Base-by-base conservation (phyloP, 1,140 invertebrate species). In the Oryctes rhinoceros region DNA sequence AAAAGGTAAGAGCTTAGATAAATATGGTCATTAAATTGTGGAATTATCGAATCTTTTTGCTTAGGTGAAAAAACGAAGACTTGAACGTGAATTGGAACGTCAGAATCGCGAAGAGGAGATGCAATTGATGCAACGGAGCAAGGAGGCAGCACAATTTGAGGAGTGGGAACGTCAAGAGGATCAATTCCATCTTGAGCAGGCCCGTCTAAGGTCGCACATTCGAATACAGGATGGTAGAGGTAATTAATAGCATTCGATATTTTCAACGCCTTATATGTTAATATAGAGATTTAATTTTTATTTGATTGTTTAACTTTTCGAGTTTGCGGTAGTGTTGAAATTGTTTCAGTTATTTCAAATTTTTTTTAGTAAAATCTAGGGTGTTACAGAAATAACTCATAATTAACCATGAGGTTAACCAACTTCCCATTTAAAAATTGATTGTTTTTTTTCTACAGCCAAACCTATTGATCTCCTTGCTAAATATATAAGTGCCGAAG, bases 391-490 rank as follows among this genome's bases (percentile, higher is more conserved):
- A n/a, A n/a, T n/a, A n/a, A n/a, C n/a, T n/a, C n/a, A n/a, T n/a
- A n/a, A n/a, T n/a, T n/a, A n/a, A n/a, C n/a, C n/a, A n/a, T n/a
- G n/a, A n/a, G n/a, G n/a, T n/a, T n/a, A n/a, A n/a, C n/a, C n/a
- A n/a, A n/a, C n/a, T n/a, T n/a, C n/a, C n/a, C n/a, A n/a, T n/a
- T n/a, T n/a, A n/a, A n/a, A n/a, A n/a, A n/a, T n/a, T n/a, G n/a
- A n/a, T n/a, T n/a, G n/a, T n/a, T 76, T 71, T 59, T 4, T 4
- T 59, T 59, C 5, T 59, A 65, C 85, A 91, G 98, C 98, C 0
- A 99, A 99, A 87, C 97, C 99, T 0, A 99, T 99, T 84, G 99
- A 99, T 91, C 90, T 99, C 76, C 88, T 99, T 62, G 97, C 97
- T 0, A 97, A 98, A 88, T 99, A 99, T 85, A 97, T 99, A 37